A percentile compares a stretch with the other conserved stretches of the same genome.
Evolutionary conservation across 2,797 vertebrate genomes (phyloP).

Genomic region (Antennarius maculatus): DNA sequence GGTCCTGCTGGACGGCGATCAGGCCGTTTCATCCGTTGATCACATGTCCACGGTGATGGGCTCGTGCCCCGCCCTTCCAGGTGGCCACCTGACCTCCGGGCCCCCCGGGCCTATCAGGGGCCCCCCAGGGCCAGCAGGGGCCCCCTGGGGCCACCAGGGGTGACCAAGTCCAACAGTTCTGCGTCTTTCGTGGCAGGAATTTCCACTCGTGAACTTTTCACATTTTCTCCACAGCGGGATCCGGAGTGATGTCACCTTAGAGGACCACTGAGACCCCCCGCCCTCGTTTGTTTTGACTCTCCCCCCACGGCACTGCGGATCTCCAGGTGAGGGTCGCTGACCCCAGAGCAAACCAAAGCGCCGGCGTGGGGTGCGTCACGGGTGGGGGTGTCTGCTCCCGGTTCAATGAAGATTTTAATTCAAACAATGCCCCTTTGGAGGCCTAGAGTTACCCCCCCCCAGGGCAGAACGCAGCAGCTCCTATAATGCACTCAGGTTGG

Average conservation of each 20-base stretch:
- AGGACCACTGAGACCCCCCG: constrained; percentile 52
- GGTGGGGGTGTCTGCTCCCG: constrained; percentile 28
- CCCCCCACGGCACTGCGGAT: constrained; percentile 65
- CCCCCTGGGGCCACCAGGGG: background rate
- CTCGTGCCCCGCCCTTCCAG: no score
- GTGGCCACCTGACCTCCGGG: no score
- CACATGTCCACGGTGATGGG: no score
- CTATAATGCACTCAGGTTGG: no score
- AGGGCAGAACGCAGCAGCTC: no score
- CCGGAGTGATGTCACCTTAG: constrained; percentile 60
- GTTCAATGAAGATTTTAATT: background rate
- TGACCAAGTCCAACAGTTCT: constrained; percentile 1
- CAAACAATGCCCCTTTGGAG: no score
- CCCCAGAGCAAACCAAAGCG: constrained; percentile 63
- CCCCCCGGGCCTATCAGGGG: no score
- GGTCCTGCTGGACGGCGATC: no score
- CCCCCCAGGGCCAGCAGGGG: no score
- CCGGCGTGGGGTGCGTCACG: constrained; percentile 27
- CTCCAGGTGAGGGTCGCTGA: constrained; percentile 70
- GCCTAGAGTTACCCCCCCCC: no score
- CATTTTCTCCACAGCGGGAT: constrained; percentile 81
- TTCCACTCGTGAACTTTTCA: constrained; percentile 73
- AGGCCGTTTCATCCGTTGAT: no score
- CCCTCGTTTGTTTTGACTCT: constrained; percentile 79
- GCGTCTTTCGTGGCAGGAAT: constrained; percentile 44